phyloP scores from a whole-genome alignment of 2,888 invertebrate genomes.

The Microplitis deprimator region DNA sequence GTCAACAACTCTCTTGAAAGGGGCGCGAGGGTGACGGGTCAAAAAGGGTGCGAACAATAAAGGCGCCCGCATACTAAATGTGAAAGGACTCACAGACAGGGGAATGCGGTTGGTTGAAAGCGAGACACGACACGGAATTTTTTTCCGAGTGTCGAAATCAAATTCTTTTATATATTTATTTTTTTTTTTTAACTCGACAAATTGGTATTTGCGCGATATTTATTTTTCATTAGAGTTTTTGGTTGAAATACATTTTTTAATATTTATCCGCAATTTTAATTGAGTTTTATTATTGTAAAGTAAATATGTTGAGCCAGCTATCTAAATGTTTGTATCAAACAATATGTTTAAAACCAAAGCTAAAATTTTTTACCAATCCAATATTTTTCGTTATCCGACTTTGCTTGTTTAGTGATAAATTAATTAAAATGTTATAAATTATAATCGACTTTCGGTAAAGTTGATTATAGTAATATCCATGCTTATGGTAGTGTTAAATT shows the following conservation, averaged over 20 bases:
- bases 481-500: background rate
- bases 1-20: background rate
- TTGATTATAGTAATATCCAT: background rate
- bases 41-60: slow-evolving; percentile 34
- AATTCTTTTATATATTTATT: background rate
- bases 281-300: too few relatives aligned
- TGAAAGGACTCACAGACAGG: slow-evolving; percentile 11
- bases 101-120: background rate
- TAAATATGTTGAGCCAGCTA: too few relatives aligned
- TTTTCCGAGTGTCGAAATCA: background rate
- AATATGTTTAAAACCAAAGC: too few relatives aligned
- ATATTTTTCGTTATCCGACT: too few relatives aligned
- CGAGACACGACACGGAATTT: background rate
- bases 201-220: background rate
- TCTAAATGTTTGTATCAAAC: too few relatives aligned
- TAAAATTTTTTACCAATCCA: too few relatives aligned
- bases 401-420: too few relatives aligned
- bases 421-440: too few relatives aligned
- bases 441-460: too few relatives aligned
- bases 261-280: too few relatives aligned
- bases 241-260: too few relatives aligned
- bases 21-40: slow-evolving; percentile 27
- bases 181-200: background rate
- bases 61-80: slow-evolving; percentile 23
- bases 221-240: too few relatives aligned